Evolutionary conservation across 2,888 invertebrate species (phyloP), one percentile per base, ranked within the genome.

Genomic region (Caenorhabditis sp.): DNA sequence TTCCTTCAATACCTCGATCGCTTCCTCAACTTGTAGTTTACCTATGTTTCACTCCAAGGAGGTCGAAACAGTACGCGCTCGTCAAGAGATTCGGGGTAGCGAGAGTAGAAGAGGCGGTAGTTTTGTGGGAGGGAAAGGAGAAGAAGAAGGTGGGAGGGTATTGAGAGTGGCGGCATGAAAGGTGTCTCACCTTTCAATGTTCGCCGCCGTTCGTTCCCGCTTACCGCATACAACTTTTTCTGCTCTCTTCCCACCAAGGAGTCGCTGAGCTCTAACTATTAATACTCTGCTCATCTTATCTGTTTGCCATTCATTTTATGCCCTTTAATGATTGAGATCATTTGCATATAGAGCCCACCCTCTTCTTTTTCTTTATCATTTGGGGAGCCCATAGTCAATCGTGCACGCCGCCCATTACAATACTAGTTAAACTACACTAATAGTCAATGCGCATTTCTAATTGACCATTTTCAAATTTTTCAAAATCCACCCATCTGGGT

Each of bases 141-240:
- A n/a, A n/a, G n/a, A n/a, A n/a, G n/a, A n/a, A n/a, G n/a, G 70
- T 27, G 32, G 46, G 41, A 62, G 48, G 50, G 48, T 48, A 27
- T 48, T 27, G 48, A 48, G 48, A 27, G 48, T 48, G 24, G 48
- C 48, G 50, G 66, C 48, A 66, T 55, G 48, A 58, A 50, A n/a
- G 35, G 48, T 68, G 68, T 68, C 70, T 70, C 70, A 52, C 59
- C 70, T 70, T 70, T 70, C 70, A 70, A 37, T 35, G 53, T 65
- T 65, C 65, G 27, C 70, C n/a, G 37, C 70, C 68, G 58, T 58
- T 68, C 66, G 37, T 20, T 50, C 35, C 46, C 11, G 24, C 27
- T 48, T 27, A 48, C 48, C 48, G 48, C 27, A 26, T 27, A 48
- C 48, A 27, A 7, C 55, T 17, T 30, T n/a, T 48, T 65, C 20